Base-by-base conservation (phyloP, 2,113 vertebrate species). In the Mirza zaza region DNA sequence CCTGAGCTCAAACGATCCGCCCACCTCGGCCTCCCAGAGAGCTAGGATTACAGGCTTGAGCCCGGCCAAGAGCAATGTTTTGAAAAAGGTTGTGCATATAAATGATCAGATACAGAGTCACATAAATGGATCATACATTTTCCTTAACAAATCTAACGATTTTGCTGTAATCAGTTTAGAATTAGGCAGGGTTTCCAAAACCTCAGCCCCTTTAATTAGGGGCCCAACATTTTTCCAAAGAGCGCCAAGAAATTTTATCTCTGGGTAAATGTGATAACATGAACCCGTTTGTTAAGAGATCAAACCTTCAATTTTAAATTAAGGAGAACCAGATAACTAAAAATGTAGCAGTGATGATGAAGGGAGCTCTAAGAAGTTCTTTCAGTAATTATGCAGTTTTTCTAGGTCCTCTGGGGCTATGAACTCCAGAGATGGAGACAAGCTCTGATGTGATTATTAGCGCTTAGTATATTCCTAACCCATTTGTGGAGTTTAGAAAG, bases 71-170 rank as follows among this genome's bases (percentile, higher is more conserved):
- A 90, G 34, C n/a, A 39, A 70, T 71, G 23, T 14, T 71, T 93
- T 82, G n/a, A 90, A 82, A 59, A n/a, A 86, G 20, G 32, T 25
- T 55, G 2, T 76, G 10, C 21, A 94, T 50, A 95, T n/a, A 88
- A 94, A 87, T 80, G n/a, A 95, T 42, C 48, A 94, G 32, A 71
- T 10, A 45, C 2, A 63, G n/a, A 94, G 79, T 92, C 81, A 77
- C 42, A 55, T 5, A 34, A 0, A 0, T 75, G 63, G 21, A 39
- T 23, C 68, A 94, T 73, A 61, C n/a, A 42, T 76, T 93, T 90
- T 59, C 48, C 59, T 83, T 96, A 95, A 84, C n/a, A 87, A 80
- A 83, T 52, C 50, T 83, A 82, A 71, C 12, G 20, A 87, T 81
- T 75, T 63, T 84, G 11, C 23, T 79, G 25, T 76, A 87, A 80